A percentile compares a stretch with the other conserved stretches of the same genome.
phyloP scores from a whole-genome alignment of 2,113 vertebrate species.

The Lutjanus erythropterus region DNA sequence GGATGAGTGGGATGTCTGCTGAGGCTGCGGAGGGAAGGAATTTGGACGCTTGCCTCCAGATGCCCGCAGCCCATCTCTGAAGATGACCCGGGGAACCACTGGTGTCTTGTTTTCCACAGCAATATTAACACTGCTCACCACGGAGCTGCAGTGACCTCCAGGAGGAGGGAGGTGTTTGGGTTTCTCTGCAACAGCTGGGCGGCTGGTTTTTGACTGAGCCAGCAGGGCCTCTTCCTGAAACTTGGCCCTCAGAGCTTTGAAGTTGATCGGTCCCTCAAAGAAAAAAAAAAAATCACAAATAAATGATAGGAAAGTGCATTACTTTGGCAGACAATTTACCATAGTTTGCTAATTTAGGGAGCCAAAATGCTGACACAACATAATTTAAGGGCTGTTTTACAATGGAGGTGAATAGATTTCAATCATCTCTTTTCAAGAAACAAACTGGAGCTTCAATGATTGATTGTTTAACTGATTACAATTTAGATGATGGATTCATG shows the following conservation, averaged over 20 bases:
- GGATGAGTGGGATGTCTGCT: slow-evolving; percentile 24
- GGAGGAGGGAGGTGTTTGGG: slow-evolving; percentile 72
- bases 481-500: not conserved
- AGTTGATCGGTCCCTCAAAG: slow-evolving; percentile 61
- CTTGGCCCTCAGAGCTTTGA: slow-evolving; percentile 84
- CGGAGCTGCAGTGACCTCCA: slow-evolving; percentile 54
- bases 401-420: not conserved
- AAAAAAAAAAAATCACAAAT: not conserved
- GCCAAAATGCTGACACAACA: slow-evolving; percentile 3
- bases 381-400: not conserved
- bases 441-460: not conserved
- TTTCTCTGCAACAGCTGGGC: slow-evolving; percentile 80
- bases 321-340: not conserved
- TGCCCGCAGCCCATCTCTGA: slow-evolving; percentile 69
- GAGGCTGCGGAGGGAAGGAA: slow-evolving; percentile 61
- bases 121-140: slow-evolving; percentile 36
- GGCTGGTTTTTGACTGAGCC: slow-evolving; percentile 54
- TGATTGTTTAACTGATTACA: not conserved
- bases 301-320: not conserved
- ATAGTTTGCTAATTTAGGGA: not conserved
- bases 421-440: not conserved
- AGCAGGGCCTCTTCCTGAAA: slow-evolving; percentile 81
- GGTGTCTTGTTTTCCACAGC: slow-evolving; percentile 60
- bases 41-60: slow-evolving; percentile 64
- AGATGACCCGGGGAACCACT: slow-evolving; percentile 57